Percentiles rank a stretch among this genome's conserved stretches.
phyloP scores from a whole-genome alignment of 2,797 vertebrate genomes.

The Sebastiscus tertius region DNA sequence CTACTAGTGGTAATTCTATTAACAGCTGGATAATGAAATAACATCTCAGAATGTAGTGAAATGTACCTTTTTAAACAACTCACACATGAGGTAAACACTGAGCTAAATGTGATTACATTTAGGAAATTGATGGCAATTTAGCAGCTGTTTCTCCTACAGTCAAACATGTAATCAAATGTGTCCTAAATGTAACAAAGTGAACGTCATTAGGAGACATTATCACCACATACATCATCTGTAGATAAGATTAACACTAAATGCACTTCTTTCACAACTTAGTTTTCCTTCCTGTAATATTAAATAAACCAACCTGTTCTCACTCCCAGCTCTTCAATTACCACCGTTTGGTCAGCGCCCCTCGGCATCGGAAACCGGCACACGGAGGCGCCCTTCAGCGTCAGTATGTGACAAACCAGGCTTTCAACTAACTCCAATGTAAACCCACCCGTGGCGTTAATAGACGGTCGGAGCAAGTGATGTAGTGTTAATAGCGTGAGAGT shows the following conservation, averaged over 20 bases:
- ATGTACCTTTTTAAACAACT: not conserved
- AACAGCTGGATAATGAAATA: not conserved
- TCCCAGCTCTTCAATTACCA: rapidly evolving
- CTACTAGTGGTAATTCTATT: not conserved
- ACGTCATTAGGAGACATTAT: not conserved
- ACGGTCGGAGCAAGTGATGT: no score
- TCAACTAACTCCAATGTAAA: no score
- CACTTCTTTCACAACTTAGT: not conserved
- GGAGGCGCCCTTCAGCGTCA: no score
- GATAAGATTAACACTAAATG: not conserved
- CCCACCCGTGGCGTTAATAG: no score
- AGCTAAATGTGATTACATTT: not conserved
- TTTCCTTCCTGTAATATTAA: not conserved
- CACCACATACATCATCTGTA: not conserved
- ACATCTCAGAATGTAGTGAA: not conserved
- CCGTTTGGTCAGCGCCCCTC: no score
- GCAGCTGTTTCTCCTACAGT: not conserved
- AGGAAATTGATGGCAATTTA: not conserved
- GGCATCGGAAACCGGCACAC: no score
- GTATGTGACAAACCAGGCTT: no score
- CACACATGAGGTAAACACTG: not conserved
- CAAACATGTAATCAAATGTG: not conserved
- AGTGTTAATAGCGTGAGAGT: no score
- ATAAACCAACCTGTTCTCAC: not conserved
- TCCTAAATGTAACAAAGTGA: not conserved